These are phyloP conservation scores for Vespertilio murinus DNA, from an alignment of 2,797 vertebrate genomes.

Conservation along the genomic window DNA sequence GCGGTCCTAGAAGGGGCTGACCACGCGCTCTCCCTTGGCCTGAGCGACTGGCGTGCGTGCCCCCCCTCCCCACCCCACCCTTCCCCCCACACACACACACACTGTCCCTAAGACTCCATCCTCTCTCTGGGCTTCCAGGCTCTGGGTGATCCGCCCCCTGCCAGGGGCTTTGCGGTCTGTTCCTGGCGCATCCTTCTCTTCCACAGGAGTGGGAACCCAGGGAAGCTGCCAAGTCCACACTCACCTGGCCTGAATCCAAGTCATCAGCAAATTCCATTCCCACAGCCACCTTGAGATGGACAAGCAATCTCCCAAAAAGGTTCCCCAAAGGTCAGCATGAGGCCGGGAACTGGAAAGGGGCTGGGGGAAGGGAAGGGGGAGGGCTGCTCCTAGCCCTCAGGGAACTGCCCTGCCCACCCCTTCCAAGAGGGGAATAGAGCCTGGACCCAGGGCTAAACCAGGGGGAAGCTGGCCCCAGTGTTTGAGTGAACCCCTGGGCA, in stretches of 20 bases:
- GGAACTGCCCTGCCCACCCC: not conserved
- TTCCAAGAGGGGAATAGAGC: not conserved
- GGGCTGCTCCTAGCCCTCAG: not conserved
- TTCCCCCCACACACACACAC: not conserved
- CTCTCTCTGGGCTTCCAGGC: not conserved
- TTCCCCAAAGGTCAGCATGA: constrained; percentile 69
- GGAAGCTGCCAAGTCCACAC: not conserved
- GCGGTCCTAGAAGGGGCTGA: not conserved
- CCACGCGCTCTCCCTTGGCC: not conserved
- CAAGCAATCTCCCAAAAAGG: constrained; percentile 87
- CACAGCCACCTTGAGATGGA: constrained; percentile 85
- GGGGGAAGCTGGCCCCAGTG: not conserved
- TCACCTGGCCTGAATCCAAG: not conserved
- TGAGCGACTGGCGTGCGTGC: not conserved
- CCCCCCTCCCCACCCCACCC: no score
- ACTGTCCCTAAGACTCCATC: not conserved
- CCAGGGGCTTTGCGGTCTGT: not conserved
- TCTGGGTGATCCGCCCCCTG: not conserved
- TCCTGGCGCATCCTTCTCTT: constrained; percentile 73
- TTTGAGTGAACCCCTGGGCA: not conserved
- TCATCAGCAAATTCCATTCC: constrained; percentile 84
- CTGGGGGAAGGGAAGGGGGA: fast-evolving
- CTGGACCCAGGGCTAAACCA: not conserved
- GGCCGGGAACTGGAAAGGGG: not conserved
- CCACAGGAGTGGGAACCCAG: not conserved